phyloP scores from a whole-genome alignment of 2,888 invertebrate species.

The Dascillus cervinus region DNA sequence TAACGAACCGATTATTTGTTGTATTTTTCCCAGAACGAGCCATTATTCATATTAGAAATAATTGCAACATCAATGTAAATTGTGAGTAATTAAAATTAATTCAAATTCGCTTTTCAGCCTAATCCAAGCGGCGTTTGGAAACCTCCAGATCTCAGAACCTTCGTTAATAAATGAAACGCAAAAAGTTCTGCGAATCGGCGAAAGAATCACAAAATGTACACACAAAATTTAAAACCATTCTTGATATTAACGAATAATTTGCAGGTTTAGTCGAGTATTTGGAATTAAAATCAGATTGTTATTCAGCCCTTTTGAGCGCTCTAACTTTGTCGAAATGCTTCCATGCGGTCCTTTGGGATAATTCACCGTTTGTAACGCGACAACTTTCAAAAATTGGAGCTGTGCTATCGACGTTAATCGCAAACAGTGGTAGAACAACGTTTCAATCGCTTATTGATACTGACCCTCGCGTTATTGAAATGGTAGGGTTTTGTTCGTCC shows the following conservation, averaged over 20 bases:
- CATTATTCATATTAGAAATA: too few relatives aligned
- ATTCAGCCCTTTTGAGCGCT: slow-evolving; percentile 51
- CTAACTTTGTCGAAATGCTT: slow-evolving; percentile 61
- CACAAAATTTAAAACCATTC: slow-evolving; percentile 5
- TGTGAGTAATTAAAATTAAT: background rate
- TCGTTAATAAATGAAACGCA: slow-evolving; percentile 62
- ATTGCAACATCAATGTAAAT: too few relatives aligned
- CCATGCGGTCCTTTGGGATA: slow-evolving; percentile 64
- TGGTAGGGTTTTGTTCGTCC: slow-evolving; percentile 41
- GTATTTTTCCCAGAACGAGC: too few relatives aligned
- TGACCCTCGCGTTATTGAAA: slow-evolving; percentile 67
- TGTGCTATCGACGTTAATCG: slow-evolving; percentile 54
- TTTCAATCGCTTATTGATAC: slow-evolving; percentile 56
- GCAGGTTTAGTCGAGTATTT: slow-evolving; percentile 53
- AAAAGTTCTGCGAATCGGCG: slow-evolving; percentile 60
- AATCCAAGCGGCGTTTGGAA: slow-evolving; percentile 68
- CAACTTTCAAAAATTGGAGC: slow-evolving; percentile 67
- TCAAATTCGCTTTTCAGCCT: slow-evolving; percentile 45
- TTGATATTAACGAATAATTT: slow-evolving; percentile 2
- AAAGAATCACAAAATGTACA: slow-evolving; percentile 63
- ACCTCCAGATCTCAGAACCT: slow-evolving; percentile 58
- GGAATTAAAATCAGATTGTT: slow-evolving; percentile 41
- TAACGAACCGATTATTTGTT: too few relatives aligned
- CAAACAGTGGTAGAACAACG: slow-evolving; percentile 57
- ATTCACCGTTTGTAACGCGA: slow-evolving; percentile 58